Base-by-base conservation (phyloP, 2,888 invertebrate genomes). In the Azorinus chamasolen region DNA sequence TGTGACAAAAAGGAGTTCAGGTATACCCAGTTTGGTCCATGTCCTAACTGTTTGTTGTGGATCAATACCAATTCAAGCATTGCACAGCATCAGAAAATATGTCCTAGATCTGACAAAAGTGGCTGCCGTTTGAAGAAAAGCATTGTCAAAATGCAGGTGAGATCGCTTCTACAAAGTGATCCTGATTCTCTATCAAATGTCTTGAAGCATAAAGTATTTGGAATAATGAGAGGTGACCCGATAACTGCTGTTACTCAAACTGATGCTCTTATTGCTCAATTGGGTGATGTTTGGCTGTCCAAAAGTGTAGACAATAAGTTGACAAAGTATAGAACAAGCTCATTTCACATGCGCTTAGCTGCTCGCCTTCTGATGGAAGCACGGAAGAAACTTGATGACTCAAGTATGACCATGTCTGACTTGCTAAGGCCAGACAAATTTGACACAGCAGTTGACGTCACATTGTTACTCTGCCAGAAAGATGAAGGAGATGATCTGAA, bases 401-500 rank as follows among this genome's bases (percentile, higher is more conserved):
- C 46, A 25, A 8, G n/a, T 10, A 27, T 61, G 20, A 27, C 27
- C 14, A 61, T 61, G 61, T 12, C 10, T 46, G 61, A 61, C 14
- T 18, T 61, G 1, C 32, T 61, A 5, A 32, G 16, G 16, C n/a
- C 20, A n/a, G 32, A 32, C 4, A 58, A 58, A 12, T 61, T 61
- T 61, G 61, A 61, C 22, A 8, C 46, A 5, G 22, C 46, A 48
- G 61, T 18, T 27, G 32, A 46, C 5, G 20, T 24, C 6, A 48
- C 61, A 8, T 25, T 61, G 20, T 12, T 16, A 14, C 24, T 61
- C n/a, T 61, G 61, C 48, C 48, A n/a, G 16, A 5, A 25, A 48
- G 24, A 48, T 61, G 61, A 61, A n/a, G 48, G 43, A 2, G 59
- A 59, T 59, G 59, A 59, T 25, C 46, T 59, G 25, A 59, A 46